Conservation (phyloP, 92 coral and sea anemone genomes). For the Epizoanthus stellaris region DNA sequence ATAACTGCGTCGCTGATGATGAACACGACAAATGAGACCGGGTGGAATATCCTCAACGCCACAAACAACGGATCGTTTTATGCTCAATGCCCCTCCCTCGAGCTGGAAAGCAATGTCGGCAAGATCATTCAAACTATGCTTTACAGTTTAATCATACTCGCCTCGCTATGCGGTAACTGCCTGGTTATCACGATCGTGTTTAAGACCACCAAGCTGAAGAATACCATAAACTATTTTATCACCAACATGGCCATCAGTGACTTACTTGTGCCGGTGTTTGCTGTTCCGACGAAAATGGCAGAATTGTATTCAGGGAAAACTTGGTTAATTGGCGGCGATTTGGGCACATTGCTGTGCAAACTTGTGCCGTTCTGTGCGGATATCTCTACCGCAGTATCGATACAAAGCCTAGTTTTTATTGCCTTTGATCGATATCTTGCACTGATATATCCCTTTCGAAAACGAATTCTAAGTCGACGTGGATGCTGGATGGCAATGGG, state of each 20-base stretch:
- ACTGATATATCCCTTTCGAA: conserved; percentile 5
- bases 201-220: conserved; percentile 22
- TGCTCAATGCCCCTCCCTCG: conserved; percentile 1
- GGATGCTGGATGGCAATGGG: conserved; percentile 19
- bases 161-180: conserved; percentile 17
- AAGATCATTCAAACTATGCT: not conserved
- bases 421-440: conserved; percentile 31
- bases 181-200: conserved; percentile 23
- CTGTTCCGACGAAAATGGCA: conserved; percentile 8
- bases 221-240: conserved; percentile 20
- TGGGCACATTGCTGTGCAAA: conserved; percentile 22
- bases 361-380: conserved; percentile 30
- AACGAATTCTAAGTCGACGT: conserved; percentile 33
- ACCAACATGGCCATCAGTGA: conserved; percentile 37
- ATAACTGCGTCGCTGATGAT: not conserved
- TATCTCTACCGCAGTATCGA: conserved; percentile 36
- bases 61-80: conserved; percentile 14
- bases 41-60: not conserved
- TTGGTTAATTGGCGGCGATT: conserved; percentile 21
- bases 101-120: not conserved
- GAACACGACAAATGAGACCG: not conserved
- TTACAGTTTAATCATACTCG: conserved; percentile 9
- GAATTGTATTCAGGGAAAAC: not conserved
- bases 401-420: conserved; percentile 27
- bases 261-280: conserved; percentile 26